Evolutionary conservation across 2,797 vertebrate genomes (phyloP), one percentile per base, ranked within the genome.

Genomic region (Pygocentrus nattereri): DNA sequence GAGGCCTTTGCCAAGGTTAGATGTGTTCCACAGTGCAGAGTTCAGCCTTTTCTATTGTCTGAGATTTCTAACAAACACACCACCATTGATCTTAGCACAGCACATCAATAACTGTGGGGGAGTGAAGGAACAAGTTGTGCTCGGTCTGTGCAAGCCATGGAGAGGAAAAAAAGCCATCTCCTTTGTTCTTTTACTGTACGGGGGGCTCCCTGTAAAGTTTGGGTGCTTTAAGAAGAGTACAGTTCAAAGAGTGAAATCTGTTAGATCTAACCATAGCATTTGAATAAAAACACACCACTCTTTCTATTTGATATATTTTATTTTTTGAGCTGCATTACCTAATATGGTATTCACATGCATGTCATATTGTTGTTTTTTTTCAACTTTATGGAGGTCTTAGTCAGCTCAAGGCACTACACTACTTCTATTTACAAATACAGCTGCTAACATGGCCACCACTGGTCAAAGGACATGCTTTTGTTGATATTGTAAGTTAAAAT

Each of bases 11-110:
- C 75, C 38, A 56, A 77, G 84, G 80, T 87, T 87, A 85, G 84
- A 84, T 87, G 82, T 81, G 82, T 85, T 85, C 38, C 82, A 77
- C 76, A 78, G 82, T 74, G 80, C 85, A 86, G 82, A 82, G 82
- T 85, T 88, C 85, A 83, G 84, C 78, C 80, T 74, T 85, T 85
- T 77, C 80, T 88, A 87, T 85, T 88, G 87, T 87, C 76, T 87
- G 76, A 84, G 78, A 81, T 87, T 85, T 88, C 78, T 87, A 87
- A 86, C 84, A 88, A 88, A 88, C 82, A 84, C 80, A 80, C 78
- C 50, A 78, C 69, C 78, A 88, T 87, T 88, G 85, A 87, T 88
- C 85, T 88, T 85, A 34, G 11, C 82, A 69, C 54, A 79, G 74
- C 61, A 83, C 84, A 88, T 88, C 84, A 78, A 88, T 88, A 85